Percentiles rank a stretch among this genome's conserved stretches.
Evolutionary conservation across 2,888 invertebrate genomes (phyloP).

Genomic region (Tenodera sinensis): DNA sequence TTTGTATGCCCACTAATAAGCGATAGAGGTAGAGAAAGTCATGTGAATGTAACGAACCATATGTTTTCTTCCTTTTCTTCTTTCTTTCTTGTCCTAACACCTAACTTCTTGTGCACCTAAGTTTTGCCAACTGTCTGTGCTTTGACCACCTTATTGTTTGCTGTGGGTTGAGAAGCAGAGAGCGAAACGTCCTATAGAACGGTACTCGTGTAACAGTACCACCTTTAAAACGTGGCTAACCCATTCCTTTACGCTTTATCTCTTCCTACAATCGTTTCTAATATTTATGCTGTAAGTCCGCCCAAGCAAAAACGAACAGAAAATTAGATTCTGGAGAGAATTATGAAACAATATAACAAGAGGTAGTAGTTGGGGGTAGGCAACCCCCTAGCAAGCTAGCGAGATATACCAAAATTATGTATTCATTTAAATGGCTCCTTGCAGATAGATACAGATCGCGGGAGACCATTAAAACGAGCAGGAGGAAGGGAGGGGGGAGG

Average conservation of each 20-base stretch:
- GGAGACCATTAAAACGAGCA: conserved; percentile 8
- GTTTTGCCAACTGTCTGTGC: too few species aligned
- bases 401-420: conserved; percentile 29
- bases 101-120: too few species aligned
- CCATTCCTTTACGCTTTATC: conserved; percentile 3
- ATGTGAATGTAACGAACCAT: too few species aligned
- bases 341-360: conserved; percentile 28
- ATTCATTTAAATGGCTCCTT: conserved; percentile 31
- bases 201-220: not conserved
- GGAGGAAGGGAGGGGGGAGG: not conserved
- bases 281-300: conserved; percentile 24
- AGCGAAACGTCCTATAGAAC: not conserved
- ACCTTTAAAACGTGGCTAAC: not conserved
- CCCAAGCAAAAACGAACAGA: conserved; percentile 28
- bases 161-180: too few species aligned
- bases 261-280: conserved; percentile 8
- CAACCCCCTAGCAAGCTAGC: not conserved
- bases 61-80: too few species aligned
- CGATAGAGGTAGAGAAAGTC: too few species aligned
- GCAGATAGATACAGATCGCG: conserved; percentile 22
- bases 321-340: conserved; percentile 27
- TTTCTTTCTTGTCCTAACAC: too few species aligned
- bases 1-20: too few species aligned
- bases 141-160: too few species aligned
- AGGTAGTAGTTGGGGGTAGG: conserved; percentile 1